A percentile compares a stretch with the other conserved stretches of the same genome.
phyloP scores from a whole-genome alignment of 2,113 vertebrate genomes.

The Marmota flaviventris region DNA sequence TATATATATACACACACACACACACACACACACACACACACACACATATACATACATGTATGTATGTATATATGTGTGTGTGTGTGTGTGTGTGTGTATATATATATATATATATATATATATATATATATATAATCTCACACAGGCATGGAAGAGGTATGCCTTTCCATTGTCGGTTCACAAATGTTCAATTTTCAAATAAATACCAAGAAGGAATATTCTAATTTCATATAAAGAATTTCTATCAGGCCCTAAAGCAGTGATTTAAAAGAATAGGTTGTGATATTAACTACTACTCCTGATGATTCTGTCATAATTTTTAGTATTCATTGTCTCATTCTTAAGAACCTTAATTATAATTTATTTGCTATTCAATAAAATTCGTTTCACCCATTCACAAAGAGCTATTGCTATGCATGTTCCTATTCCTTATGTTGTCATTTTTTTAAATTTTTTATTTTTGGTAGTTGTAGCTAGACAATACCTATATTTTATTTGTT shows the following conservation, averaged over 20 bases:
- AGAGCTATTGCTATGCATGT: not conserved
- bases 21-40: too few species aligned
- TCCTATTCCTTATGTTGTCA: not conserved
- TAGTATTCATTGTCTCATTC: slow-evolving; percentile 20
- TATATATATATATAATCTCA: too few species aligned
- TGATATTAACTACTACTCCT: not conserved
- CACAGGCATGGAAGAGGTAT: not conserved
- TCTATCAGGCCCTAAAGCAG: not conserved
- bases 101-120: too few species aligned
- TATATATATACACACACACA: too few species aligned
- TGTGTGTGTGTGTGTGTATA: too few species aligned
- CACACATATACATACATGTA: too few species aligned
- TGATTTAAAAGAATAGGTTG: not conserved
- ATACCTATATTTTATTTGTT: too few species aligned
- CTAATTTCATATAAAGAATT: not conserved
- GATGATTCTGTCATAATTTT: not conserved
- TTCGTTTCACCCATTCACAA: not conserved
- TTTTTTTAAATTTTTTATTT: not conserved
- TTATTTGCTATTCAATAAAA: not conserved
- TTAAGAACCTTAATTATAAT: slow-evolving; percentile 18
- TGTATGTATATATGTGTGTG: too few species aligned
- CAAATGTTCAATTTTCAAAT: not conserved
- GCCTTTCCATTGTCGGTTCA: not conserved
- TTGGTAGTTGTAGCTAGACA: too few species aligned
- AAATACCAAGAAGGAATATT: not conserved